Evolutionary conservation across 2,888 invertebrate species (phyloP).

Genomic region (Nymphalis polychloros): DNA sequence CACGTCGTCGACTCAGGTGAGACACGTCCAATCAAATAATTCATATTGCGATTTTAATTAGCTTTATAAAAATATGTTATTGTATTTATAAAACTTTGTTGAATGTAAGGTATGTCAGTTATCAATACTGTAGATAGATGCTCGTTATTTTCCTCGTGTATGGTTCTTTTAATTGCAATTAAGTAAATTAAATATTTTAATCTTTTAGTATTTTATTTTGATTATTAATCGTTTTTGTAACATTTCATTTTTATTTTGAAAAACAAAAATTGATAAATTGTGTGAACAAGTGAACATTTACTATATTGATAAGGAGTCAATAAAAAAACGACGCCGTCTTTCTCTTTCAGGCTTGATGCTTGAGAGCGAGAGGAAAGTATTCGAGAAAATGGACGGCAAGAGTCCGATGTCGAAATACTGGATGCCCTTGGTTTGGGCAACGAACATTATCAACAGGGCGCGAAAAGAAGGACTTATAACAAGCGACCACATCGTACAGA

Average conservation of each 20-base stretch:
- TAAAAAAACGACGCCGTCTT: constrained; percentile 1
- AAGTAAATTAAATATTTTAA: too few species aligned
- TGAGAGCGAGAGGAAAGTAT: constrained; percentile 94
- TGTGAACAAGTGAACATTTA: too few species aligned
- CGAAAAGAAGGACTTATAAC: constrained; percentile 91
- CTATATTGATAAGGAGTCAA: too few species aligned
- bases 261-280: too few species aligned
- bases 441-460: constrained; percentile 94
- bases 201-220: too few species aligned
- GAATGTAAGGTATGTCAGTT: not conserved
- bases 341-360: constrained; percentile 88
- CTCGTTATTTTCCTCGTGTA: not conserved
- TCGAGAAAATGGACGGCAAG: constrained; percentile 93
- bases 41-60: not conserved
- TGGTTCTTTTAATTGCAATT: not conserved
- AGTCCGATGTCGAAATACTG: constrained; percentile 94
- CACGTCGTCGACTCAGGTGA: constrained; percentile 95
- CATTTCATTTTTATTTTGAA: too few species aligned
- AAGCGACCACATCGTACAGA: constrained; percentile 96
- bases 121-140: not conserved
- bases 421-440: constrained; percentile 97
- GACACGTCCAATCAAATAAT: constrained; percentile 37
- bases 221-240: too few species aligned
- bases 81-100: not conserved
- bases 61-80: not conserved